phyloP scores from a whole-genome alignment of 2,888 invertebrate genomes.

The Embidobia sp. region DNA sequence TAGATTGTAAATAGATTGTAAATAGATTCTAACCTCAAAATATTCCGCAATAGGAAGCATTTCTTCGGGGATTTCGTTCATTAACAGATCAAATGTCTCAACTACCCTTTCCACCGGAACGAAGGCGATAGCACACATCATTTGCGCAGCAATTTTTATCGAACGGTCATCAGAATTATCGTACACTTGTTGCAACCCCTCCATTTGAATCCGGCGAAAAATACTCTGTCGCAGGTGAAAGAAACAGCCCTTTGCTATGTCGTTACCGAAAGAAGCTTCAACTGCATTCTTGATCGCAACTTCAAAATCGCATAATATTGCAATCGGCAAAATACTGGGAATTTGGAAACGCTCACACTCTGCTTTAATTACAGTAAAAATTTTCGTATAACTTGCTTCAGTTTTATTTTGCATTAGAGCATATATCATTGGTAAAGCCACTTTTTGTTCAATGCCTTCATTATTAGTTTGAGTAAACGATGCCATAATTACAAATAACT shows the following conservation, averaged over 20 bases:
- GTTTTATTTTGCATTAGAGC: not conserved
- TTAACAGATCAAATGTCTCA: no score
- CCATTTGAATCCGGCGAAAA: not conserved
- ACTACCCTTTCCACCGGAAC: not conserved
- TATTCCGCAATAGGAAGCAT: slow-evolving; percentile 7
- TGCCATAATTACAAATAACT: no score
- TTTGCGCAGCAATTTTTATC: slow-evolving; percentile 1
- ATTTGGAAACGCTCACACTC: not conserved
- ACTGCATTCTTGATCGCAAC: slow-evolving; percentile 1
- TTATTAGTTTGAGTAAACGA: no score
- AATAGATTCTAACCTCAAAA: slow-evolving; percentile 9
- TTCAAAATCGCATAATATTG: not conserved
- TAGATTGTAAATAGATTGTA: no score
- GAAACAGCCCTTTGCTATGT: not conserved
- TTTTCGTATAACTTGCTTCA: not conserved
- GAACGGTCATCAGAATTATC: not conserved
- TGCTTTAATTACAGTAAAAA: not conserved
- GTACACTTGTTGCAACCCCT: not conserved
- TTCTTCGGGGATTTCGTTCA: not conserved
- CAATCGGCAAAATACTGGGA: not conserved
- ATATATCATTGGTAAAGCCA: no score
- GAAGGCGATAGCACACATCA: slow-evolving; percentile 8
- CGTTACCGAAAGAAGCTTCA: not conserved
- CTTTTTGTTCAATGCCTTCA: no score
- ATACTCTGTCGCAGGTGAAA: slow-evolving; percentile 3